phyloP scores from a whole-genome alignment of 2,888 invertebrate genomes.

The Limnephilus lunatus region DNA sequence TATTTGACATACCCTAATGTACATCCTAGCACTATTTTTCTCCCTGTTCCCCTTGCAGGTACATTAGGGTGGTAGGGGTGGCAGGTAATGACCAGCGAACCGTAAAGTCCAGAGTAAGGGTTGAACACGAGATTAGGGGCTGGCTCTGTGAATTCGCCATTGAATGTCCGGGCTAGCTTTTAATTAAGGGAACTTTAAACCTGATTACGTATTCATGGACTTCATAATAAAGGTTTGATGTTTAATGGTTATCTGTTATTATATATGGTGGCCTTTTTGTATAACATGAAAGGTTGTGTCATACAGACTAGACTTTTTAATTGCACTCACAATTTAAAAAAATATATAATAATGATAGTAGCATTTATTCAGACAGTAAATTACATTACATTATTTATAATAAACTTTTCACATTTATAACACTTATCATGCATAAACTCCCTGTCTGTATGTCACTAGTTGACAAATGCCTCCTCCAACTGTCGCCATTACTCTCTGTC shows the following conservation, averaged over 20 bases:
- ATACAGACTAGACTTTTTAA: background rate
- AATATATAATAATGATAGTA: too few species aligned
- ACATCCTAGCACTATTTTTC: background rate
- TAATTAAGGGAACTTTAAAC: background rate
- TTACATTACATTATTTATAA: too few species aligned
- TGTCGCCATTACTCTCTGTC: too few species aligned
- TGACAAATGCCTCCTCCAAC: too few species aligned
- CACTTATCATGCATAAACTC: too few species aligned
- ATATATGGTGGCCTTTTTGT: background rate
- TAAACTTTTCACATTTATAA: too few species aligned
- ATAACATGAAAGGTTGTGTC: background rate
- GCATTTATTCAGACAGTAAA: too few species aligned
- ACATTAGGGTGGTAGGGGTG: background rate
- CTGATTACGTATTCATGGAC: background rate
- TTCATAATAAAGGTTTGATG: background rate
- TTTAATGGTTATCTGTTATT: background rate
- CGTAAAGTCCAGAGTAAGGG: background rate
- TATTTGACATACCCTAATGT: too few species aligned
- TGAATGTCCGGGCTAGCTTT: background rate
- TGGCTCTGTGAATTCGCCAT: background rate
- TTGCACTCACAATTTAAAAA: too few species aligned
- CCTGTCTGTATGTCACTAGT: too few species aligned
- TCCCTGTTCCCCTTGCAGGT: background rate
- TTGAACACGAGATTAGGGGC: background rate
- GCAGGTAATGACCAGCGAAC: background rate